phyloP scores from a whole-genome alignment of 2,113 vertebrate genomes.

The Ahaetulla prasina region DNA sequence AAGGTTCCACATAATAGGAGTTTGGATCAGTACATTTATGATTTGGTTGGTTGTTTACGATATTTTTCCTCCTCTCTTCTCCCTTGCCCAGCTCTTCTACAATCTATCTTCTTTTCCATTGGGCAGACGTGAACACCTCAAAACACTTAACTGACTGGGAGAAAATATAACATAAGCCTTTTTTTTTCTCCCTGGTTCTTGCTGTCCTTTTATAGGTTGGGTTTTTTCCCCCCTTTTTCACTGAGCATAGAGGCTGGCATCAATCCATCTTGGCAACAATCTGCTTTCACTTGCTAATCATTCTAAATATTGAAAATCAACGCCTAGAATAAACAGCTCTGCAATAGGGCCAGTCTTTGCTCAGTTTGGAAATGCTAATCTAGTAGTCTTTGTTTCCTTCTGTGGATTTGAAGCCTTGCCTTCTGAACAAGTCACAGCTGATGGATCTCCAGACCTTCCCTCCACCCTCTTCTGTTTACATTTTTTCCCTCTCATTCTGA shows the following conservation, averaged over 20 bases:
- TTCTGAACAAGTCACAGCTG: conserved; percentile 60
- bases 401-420: conserved; percentile 45
- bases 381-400: conserved; percentile 55
- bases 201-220: conserved; percentile 26
- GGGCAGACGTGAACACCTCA: conserved; percentile 57
- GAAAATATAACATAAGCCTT: conserved; percentile 56
- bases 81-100: neutral
- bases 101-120: conserved; percentile 53
- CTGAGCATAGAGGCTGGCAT: conserved; percentile 58
- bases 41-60: conserved; percentile 53
- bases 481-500: neutral
- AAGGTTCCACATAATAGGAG: neutral
- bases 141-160: conserved; percentile 52
- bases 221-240: conserved; percentile 47
- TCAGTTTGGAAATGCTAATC: conserved; percentile 72
- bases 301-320: conserved; percentile 78
- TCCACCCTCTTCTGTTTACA: conserved; percentile 21
- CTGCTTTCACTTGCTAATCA: conserved; percentile 79
- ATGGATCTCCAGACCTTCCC: conserved; percentile 16
- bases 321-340: conserved; percentile 68
- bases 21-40: conserved; percentile 19
- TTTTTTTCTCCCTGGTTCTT: conserved; percentile 58
- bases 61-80: neutral
- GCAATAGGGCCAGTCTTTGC: conserved; percentile 60
- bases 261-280: conserved; percentile 64